Evolutionary conservation across 2,888 invertebrate species (phyloP).

Genomic region (Aphodius granarius): DNA sequence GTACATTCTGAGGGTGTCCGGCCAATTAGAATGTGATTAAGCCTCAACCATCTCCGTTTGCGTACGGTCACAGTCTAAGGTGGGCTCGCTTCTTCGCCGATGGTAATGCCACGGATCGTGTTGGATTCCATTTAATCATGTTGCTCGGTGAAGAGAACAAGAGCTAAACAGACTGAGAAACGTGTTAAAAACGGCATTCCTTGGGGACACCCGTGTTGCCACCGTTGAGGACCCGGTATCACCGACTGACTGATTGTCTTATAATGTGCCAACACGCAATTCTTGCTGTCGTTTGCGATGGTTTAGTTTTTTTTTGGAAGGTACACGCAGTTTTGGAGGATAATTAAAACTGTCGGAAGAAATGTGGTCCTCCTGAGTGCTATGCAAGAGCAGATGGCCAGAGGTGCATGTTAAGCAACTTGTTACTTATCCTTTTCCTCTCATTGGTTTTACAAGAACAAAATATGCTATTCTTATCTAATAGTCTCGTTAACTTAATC

Average conservation of each 20-base stretch:
- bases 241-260: constrained; percentile 11
- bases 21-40: constrained; percentile 50
- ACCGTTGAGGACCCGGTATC: constrained; percentile 9
- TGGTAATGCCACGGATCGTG: constrained; percentile 19
- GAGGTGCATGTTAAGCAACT: too few species aligned
- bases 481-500: too few species aligned
- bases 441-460: background rate
- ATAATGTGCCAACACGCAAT: constrained; percentile 3
- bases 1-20: constrained; percentile 42
- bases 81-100: constrained; percentile 23
- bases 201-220: constrained; percentile 9
- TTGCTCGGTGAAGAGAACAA: constrained; percentile 24
- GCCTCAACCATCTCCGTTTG: constrained; percentile 43
- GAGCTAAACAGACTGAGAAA: constrained; percentile 26
- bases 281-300: background rate
- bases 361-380: background rate
- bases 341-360: background rate
- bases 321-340: background rate
- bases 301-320: background rate
- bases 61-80: constrained; percentile 44
- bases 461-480: too few species aligned
- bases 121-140: constrained; percentile 27
- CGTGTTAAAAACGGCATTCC: constrained; percentile 25
- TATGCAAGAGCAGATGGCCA: background rate
- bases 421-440: background rate